These are phyloP conservation scores for Dilophus febrilis DNA, from an alignment of 2,888 invertebrate species.

Conservation along the genomic window DNA sequence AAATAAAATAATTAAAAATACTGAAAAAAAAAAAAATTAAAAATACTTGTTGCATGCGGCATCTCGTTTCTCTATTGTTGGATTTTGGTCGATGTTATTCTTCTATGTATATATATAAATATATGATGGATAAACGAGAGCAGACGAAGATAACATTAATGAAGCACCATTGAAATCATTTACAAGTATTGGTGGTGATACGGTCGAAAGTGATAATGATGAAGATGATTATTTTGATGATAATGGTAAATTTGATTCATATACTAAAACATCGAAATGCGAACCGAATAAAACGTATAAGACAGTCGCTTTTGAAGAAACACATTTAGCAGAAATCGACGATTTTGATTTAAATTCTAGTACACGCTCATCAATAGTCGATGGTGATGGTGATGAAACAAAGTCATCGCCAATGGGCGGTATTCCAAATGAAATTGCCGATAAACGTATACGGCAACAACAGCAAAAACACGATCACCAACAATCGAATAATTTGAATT, in stretches of 20 bases:
- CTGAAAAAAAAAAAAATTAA: background rate
- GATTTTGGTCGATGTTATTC: no score
- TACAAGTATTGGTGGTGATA: conserved; percentile 10
- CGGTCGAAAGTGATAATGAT: background rate
- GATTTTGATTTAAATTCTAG: background rate
- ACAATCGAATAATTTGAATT: no score
- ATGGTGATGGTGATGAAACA: background rate
- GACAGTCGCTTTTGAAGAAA: background rate
- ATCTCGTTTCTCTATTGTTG: no score
- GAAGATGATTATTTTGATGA: conserved; percentile 2
- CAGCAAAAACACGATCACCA: no score
- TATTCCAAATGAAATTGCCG: no score
- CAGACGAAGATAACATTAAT: conserved; percentile 3
- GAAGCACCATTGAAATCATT: conserved; percentile 10
- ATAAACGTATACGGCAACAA: no score
- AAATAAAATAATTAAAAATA: background rate
- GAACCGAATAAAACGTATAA: background rate
- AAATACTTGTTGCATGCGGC: background rate
- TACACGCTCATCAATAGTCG: background rate
- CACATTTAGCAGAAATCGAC: background rate
- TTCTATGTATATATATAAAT: no score
- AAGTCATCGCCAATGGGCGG: no score
- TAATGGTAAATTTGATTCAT: background rate
- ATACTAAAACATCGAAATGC: background rate
- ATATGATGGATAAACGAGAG: background rate